Evolutionary conservation across 2,888 invertebrate genomes (phyloP).

Genomic region (Drosophila merina): DNA sequence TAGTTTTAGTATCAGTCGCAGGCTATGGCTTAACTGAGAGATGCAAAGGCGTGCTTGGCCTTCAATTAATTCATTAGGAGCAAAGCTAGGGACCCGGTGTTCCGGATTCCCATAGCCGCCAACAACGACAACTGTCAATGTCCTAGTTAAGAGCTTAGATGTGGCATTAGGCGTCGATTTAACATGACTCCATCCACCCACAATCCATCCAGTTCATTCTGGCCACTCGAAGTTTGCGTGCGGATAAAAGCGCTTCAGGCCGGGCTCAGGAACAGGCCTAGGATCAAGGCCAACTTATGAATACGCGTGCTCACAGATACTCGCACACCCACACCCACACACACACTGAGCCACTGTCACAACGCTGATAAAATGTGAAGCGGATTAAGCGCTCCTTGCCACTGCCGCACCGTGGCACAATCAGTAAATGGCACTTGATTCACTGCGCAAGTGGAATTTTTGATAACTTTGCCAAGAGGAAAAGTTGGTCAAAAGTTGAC

Average conservation of each 20-base stretch:
- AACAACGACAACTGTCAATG: slow-evolving; percentile 66
- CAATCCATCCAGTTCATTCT: not conserved
- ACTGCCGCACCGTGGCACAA: slow-evolving; percentile 59
- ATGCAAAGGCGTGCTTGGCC: slow-evolving; percentile 56
- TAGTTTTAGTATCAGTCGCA: slow-evolving; percentile 33
- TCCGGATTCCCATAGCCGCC: slow-evolving; percentile 9
- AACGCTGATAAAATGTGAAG: slow-evolving; percentile 78
- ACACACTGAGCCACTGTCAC: slow-evolving; percentile 68
- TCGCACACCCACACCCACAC: slow-evolving; percentile 11
- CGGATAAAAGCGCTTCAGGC: slow-evolving; percentile 72
- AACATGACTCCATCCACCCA: slow-evolving; percentile 40
- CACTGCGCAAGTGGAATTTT: slow-evolving; percentile 79
- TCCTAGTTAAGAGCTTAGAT: slow-evolving; percentile 76
- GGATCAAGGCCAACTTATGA: slow-evolving; percentile 70
- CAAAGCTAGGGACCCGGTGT: not conserved
- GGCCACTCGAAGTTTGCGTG: slow-evolving; percentile 52
- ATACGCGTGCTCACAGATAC: slow-evolving; percentile 55
- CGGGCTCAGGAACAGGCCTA: slow-evolving; percentile 53
- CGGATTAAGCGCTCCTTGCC: slow-evolving; percentile 66
- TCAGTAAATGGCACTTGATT: slow-evolving; percentile 80
- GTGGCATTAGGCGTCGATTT: slow-evolving; percentile 75
- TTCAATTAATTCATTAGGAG: slow-evolving; percentile 76
- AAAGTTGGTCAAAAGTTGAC: slow-evolving; percentile 76
- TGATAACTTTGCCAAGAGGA: slow-evolving; percentile 71
- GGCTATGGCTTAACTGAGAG: slow-evolving; percentile 47